These are phyloP conservation scores for Nasua narica DNA, from an alignment of 2,797 vertebrate genomes.

Conservation along the genomic window DNA sequence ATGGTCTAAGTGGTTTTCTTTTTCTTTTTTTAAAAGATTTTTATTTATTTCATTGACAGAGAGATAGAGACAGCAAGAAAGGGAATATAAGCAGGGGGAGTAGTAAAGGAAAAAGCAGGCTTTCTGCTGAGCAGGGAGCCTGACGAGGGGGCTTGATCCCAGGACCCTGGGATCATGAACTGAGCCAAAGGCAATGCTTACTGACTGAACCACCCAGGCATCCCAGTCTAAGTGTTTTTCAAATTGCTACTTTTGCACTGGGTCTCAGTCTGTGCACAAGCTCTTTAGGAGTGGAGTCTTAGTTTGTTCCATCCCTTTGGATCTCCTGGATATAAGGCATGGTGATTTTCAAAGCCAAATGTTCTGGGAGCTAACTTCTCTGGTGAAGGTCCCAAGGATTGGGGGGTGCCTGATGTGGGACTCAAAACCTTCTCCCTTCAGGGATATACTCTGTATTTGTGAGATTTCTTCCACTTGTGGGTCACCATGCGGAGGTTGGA, in stretches of 20 bases:
- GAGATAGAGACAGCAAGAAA: too few species aligned
- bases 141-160: too few species aligned
- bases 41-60: too few species aligned
- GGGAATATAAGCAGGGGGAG: too few species aligned
- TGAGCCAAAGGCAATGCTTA: too few species aligned
- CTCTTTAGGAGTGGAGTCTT: background rate
- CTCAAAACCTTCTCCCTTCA: background rate
- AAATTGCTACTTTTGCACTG: background rate
- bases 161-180: too few species aligned
- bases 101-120: too few species aligned
- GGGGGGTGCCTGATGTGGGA: background rate
- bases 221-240: background rate
- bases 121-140: too few species aligned
- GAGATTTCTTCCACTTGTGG: background rate
- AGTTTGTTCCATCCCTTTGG: background rate
- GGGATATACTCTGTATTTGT: background rate
- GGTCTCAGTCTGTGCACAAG: background rate
- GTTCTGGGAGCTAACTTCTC: background rate
- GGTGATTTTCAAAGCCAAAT: background rate
- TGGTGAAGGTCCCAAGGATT: background rate
- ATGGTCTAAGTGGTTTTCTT: background rate
- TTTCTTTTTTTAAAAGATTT: too few species aligned
- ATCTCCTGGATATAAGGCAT: background rate
- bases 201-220: too few species aligned
- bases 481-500: background rate